Evolutionary conservation across 2,113 vertebrate genomes (phyloP).

Genomic region (Semnornis frantzii): DNA sequence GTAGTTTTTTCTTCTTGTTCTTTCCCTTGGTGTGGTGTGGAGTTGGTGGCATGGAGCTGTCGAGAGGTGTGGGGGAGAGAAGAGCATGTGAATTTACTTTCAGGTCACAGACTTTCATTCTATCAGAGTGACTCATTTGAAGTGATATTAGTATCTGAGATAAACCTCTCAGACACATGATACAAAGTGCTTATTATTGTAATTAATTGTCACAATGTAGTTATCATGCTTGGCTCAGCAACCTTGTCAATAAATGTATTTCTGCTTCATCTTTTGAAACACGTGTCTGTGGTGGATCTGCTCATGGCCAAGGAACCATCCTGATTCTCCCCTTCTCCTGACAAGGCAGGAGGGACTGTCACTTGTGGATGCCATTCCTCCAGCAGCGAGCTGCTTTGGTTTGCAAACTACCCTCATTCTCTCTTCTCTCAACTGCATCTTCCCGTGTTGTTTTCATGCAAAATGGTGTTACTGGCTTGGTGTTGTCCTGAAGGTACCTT

Average conservation of each 20-base stretch:
- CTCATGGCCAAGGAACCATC: background rate
- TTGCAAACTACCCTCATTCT: background rate
- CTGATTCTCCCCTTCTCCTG: background rate
- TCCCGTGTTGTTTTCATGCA: background rate
- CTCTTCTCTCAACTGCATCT: background rate
- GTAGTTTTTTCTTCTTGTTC: background rate
- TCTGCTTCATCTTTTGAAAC: background rate
- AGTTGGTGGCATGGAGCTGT: background rate
- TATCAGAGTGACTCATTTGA: slow-evolving; percentile 38
- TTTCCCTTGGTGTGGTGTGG: background rate
- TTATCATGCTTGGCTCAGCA: background rate
- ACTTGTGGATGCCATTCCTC: background rate
- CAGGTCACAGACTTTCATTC: background rate
- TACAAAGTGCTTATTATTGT: background rate
- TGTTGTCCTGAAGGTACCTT: background rate
- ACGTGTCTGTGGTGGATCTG: background rate
- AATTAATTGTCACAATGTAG: background rate
- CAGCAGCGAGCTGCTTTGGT: background rate
- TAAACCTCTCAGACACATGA: background rate
- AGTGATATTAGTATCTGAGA: background rate
- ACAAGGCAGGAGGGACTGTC: background rate
- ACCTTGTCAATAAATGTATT: background rate
- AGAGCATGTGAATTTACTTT: slow-evolving; percentile 12
- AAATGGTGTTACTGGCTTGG: background rate
- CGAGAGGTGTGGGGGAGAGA: background rate